Conservation (phyloP, 2,113 vertebrate genomes). For the Bombycilla garrulus region DNA sequence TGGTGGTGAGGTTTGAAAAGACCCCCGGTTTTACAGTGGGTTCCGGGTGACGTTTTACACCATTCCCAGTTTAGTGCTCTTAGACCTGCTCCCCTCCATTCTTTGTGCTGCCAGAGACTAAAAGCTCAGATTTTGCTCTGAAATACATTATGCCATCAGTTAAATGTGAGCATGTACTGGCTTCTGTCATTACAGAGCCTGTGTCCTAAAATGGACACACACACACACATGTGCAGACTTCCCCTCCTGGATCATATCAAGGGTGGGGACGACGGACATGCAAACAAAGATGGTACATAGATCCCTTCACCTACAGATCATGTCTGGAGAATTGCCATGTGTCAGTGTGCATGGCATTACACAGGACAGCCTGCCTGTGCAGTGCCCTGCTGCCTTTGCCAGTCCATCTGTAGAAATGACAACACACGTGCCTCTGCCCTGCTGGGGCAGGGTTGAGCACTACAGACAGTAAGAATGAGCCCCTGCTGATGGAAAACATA, state of each 20-base stretch:
- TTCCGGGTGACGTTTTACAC: not conserved
- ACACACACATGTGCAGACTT: not conserved
- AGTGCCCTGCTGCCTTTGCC: not conserved
- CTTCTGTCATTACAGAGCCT: not conserved
- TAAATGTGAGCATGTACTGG: accelerated
- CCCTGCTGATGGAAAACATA: not conserved
- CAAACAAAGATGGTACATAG: not conserved
- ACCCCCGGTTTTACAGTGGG: not conserved
- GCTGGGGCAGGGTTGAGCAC: accelerated
- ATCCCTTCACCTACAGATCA: not conserved
- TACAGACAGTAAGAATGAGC: not conserved
- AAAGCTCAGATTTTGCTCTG: not conserved
- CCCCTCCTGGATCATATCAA: not conserved
- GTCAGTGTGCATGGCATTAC: not conserved
- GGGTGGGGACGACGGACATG: not conserved
- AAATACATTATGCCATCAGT: not conserved
- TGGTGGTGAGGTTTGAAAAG: not conserved
- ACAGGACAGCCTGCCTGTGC: not conserved
- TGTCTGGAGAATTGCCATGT: not conserved
- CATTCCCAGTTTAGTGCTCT: not conserved
- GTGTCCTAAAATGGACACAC: not conserved
- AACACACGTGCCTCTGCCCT: accelerated
- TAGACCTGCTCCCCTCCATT: not conserved
- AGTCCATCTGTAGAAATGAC: not conserved
- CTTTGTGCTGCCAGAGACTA: not conserved